Conservation (phyloP, 64 coral and sea anemone genomes). For the Trachythela sp. region DNA sequence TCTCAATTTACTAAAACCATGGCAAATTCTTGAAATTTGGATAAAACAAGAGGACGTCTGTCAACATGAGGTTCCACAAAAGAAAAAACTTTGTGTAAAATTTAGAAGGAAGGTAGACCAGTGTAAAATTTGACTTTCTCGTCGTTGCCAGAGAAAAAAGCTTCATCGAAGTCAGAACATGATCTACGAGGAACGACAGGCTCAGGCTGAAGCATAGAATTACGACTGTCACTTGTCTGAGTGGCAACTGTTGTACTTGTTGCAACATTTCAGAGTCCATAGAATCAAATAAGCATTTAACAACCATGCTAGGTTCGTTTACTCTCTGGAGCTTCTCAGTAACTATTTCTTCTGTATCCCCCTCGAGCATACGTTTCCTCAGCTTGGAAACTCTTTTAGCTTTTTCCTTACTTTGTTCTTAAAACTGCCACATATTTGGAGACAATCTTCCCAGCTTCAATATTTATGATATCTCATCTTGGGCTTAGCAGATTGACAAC, state of each 20-base stretch:
- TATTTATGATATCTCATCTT: too few species aligned
- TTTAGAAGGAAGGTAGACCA: slow-evolving; percentile 28
- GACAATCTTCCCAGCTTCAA: too few species aligned
- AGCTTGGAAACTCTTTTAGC: slow-evolving; percentile 33
- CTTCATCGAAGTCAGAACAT: slow-evolving; percentile 38
- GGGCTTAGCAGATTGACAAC: too few species aligned
- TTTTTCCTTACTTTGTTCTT: slow-evolving; percentile 33
- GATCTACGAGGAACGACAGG: neutral
- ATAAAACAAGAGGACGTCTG: slow-evolving; percentile 17
- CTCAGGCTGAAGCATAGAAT: slow-evolving; percentile 36
- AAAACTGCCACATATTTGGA: too few species aligned
- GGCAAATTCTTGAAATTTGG: slow-evolving; percentile 39
- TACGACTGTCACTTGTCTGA: neutral
- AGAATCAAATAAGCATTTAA: slow-evolving; percentile 27
- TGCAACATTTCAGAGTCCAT: slow-evolving; percentile 23
- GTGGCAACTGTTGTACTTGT: neutral
- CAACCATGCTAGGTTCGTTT: slow-evolving; percentile 37
- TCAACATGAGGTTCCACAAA: slow-evolving; percentile 34
- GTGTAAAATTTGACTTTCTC: slow-evolving; percentile 43
- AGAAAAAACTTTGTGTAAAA: slow-evolving; percentile 39
- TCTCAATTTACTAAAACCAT: slow-evolving; percentile 38
- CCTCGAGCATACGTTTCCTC: slow-evolving; percentile 16
- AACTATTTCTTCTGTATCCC: neutral
- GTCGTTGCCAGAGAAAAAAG: slow-evolving; percentile 31
- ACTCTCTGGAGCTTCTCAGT: slow-evolving; percentile 5